These are phyloP conservation scores for Nowickia ferox DNA, from an alignment of 2,888 invertebrate genomes.

Conservation along the genomic window DNA sequence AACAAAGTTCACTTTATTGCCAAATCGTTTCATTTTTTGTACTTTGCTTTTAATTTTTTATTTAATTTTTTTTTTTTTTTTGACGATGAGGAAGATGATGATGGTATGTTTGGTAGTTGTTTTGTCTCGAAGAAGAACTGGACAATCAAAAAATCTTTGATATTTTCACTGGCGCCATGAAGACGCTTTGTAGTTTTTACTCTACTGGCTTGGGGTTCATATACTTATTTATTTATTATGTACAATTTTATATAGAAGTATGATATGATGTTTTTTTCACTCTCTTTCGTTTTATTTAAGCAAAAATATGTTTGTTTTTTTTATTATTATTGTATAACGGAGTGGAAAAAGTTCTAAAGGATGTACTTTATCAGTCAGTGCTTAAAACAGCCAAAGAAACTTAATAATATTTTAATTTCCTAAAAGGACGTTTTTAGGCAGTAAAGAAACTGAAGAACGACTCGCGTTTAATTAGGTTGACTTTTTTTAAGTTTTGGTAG, in stretches of 20 bases:
- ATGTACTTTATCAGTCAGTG: slow-evolving; percentile 42
- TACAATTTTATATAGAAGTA: slow-evolving; percentile 52
- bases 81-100: slow-evolving; percentile 51
- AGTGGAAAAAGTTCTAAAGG: slow-evolving; percentile 36
- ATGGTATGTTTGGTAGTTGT: slow-evolving; percentile 66
- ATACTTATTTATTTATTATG: slow-evolving; percentile 70
- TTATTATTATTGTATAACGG: slow-evolving; percentile 30
- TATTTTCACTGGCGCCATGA: slow-evolving; percentile 81
- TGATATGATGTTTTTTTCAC: slow-evolving; percentile 40
- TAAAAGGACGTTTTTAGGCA: slow-evolving; percentile 7
- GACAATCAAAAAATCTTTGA: slow-evolving; percentile 78
- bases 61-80: slow-evolving; percentile 46
- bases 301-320: slow-evolving; percentile 52
- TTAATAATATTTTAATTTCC: not conserved
- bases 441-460: not conserved
- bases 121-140: slow-evolving; percentile 67
- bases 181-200: slow-evolving; percentile 75
- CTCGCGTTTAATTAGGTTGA: not conserved
- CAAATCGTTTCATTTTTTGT: slow-evolving; percentile 61
- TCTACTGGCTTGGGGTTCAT: slow-evolving; percentile 58
- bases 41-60: slow-evolving; percentile 17
- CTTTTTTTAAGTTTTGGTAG: no score
- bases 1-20: slow-evolving; percentile 71
- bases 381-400: slow-evolving; percentile 9
- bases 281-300: slow-evolving; percentile 32